Base-by-base conservation (phyloP, 2,797 vertebrate species). In the Muscicapa striata region DNA sequence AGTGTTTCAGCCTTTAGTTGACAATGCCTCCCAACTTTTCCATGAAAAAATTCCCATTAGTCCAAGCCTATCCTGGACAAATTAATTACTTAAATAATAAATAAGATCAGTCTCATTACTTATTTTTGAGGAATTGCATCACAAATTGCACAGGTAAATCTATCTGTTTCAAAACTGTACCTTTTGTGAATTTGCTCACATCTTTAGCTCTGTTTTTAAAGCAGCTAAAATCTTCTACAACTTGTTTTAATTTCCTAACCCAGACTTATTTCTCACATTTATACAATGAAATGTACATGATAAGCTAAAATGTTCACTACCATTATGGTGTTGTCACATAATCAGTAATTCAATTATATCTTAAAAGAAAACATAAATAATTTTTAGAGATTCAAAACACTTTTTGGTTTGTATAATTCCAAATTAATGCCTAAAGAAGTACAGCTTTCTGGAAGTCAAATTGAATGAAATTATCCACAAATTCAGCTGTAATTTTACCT, bases 401-500 rank as follows among this genome's bases (percentile, higher is more conserved):
- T 69, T 85, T 36, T 68, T 46, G 14, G 72, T 84, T 85, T 61
- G 5, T 62, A 13, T 86, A 48, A 61, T 63, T 61, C 10, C 67
- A 30, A 81, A 91, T 83, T 64, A 89, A 85, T 41, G 14, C 49
- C 73, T 66, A 30, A 93, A 77, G 72, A 83, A 52, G 46, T 59
- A 43, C 22, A 54, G 48, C 62, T 59, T 91, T 94, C 62, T 68
- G 32, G 18, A 89, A 94, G 52, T 92, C 36, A 84, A 78, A 86
- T 76, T 66, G 69, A 88, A 91, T 86, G 63, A 93, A 93, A 95
- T 95, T 84, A 84, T 86, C 58, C 62, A 94, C 62, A 76, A 88
- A 94, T 94, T 94, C 79, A 86, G 29, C 79, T 86, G 41, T 88
- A 81, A 89, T 96, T 95, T 94, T 88, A 91, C 91, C 69, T 86